Conservation (phyloP, 1,140 invertebrate genomes). For the Patella vulgata region DNA sequence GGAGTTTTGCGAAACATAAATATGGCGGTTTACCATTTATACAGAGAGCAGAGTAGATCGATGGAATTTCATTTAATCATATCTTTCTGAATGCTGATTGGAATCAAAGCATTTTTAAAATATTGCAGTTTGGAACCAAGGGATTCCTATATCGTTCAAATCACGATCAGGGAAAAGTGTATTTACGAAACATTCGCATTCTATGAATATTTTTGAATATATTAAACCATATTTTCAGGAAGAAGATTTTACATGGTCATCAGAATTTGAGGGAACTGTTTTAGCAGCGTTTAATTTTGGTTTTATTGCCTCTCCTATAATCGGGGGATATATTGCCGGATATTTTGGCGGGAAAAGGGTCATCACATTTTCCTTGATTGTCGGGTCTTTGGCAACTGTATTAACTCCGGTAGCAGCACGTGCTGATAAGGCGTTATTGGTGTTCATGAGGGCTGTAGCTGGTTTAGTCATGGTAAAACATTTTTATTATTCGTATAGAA, state of each 20-base stretch:
- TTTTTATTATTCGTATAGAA: neutral
- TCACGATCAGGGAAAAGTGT: too few relatives aligned
- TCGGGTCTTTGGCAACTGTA: conserved; percentile 19
- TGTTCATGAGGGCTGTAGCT: conserved; percentile 14
- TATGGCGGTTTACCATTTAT: too few relatives aligned
- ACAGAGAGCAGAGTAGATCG: too few relatives aligned
- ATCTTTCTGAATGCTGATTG: too few relatives aligned
- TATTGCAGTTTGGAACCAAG: too few relatives aligned
- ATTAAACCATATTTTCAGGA: neutral
- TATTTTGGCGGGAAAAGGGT: conserved; percentile 52
- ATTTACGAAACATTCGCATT: neutral
- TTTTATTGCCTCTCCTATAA: conserved; percentile 78
- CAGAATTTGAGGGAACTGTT: conserved; percentile 74
- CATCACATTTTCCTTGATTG: conserved; percentile 26
- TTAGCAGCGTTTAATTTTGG: conserved; percentile 87
- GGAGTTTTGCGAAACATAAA: too few relatives aligned
- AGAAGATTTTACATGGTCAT: conserved; percentile 20
- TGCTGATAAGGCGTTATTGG: conserved; percentile 5
- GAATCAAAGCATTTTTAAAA: too few relatives aligned
- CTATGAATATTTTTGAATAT: too few relatives aligned
- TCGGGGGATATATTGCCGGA: conserved; percentile 79
- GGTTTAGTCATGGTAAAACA: conserved; percentile 23
- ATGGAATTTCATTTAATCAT: too few relatives aligned
- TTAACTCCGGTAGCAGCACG: conserved; percentile 21
- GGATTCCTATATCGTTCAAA: too few relatives aligned